These are phyloP conservation scores for Chromobotia macracanthus DNA, from an alignment of 2,797 vertebrate species.

Conservation along the genomic window DNA sequence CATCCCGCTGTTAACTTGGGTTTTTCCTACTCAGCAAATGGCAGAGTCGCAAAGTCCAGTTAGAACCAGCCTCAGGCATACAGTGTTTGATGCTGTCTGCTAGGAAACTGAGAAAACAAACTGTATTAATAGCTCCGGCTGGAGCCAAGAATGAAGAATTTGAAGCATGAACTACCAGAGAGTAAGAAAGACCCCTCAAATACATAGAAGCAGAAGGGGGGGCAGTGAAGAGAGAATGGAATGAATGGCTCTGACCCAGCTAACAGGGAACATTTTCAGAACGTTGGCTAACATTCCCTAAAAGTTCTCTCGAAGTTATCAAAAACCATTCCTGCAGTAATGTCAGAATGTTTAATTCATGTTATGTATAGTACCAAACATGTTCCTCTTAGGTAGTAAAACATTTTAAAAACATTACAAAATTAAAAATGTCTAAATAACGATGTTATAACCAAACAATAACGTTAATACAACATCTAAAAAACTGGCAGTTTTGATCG, in stretches of 20 bases:
- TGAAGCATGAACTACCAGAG: conserved; percentile 78
- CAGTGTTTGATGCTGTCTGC: conserved; percentile 85
- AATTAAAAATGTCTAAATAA: too few species aligned
- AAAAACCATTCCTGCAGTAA: too few species aligned
- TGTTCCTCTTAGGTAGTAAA: too few species aligned
- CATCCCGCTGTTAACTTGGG: conserved; percentile 74
- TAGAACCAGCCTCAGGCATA: conserved; percentile 79
- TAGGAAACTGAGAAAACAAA: conserved; percentile 90
- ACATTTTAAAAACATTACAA: too few species aligned
- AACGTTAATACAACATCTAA: too few species aligned
- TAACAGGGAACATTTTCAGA: conserved; percentile 49
- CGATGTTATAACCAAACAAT: too few species aligned
- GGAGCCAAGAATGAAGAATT: conserved; percentile 79
- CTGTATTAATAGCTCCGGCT: conserved; percentile 82
- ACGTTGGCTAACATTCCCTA: not conserved
- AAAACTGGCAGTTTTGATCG: too few species aligned
- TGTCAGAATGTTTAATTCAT: too few species aligned
- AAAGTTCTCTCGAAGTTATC: too few species aligned
- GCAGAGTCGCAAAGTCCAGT: conserved; percentile 70
- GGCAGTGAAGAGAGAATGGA: conserved; percentile 30
- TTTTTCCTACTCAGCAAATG: conserved; percentile 85
- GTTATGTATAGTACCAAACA: too few species aligned
- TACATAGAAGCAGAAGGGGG: conserved; percentile 36
- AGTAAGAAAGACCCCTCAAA: conserved; percentile 78
- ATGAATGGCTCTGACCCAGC: conserved; percentile 39